Conservation (phyloP, 2,113 vertebrate species). For the Labeo catla region DNA sequence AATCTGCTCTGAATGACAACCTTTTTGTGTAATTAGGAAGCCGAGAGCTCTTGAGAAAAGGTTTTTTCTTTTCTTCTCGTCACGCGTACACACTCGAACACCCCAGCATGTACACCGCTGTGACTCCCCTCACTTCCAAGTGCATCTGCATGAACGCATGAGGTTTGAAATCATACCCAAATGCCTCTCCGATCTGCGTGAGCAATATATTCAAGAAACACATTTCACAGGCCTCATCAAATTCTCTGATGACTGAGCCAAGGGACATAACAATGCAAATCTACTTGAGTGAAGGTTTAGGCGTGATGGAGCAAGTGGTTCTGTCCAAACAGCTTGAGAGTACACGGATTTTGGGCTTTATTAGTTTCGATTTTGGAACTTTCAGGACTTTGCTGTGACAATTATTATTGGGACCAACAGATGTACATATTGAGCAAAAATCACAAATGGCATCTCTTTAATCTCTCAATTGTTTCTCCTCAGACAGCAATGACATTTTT, state of each 20-base stretch:
- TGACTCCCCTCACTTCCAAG: neutral
- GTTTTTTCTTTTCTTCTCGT: neutral
- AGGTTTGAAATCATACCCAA: conserved; percentile 28
- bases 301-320: neutral
- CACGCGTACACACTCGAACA: neutral
- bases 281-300: conserved; percentile 4
- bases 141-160: conserved; percentile 39
- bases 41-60: conserved; percentile 2
- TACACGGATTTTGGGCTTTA: conserved; percentile 9
- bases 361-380: neutral
- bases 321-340: neutral
- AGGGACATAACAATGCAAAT: conserved; percentile 33
- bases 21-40: conserved; percentile 35
- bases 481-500: neutral
- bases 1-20: conserved; percentile 42
- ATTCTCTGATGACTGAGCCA: conserved; percentile 28
- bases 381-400: neutral
- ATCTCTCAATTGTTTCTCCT: neutral
- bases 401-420: neutral
- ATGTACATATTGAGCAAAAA: neutral
- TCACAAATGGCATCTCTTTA: neutral
- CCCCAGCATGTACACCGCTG: neutral
- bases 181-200: conserved; percentile 11
- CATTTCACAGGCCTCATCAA: conserved; percentile 30
- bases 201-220: conserved; percentile 33